These are phyloP conservation scores for Trypoxylus dichotomus DNA, from an alignment of 1,140 invertebrate genomes.

Conservation along the genomic window DNA sequence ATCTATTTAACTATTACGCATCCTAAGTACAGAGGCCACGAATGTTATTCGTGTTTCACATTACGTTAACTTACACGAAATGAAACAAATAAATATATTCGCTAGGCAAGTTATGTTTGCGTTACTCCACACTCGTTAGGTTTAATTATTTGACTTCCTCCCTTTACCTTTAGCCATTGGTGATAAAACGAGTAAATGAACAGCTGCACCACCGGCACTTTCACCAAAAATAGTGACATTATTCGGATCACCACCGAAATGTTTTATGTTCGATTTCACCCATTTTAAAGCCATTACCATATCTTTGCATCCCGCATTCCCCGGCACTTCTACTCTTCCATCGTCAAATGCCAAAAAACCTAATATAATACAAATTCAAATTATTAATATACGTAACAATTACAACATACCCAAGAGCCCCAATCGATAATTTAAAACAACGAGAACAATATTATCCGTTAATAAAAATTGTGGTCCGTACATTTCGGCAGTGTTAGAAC, in stretches of 20 bases:
- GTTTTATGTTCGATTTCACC: slow-evolving; percentile 61
- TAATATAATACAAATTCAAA: slow-evolving; percentile 1
- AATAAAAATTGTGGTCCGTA: slow-evolving; percentile 65
- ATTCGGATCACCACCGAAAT: slow-evolving; percentile 63
- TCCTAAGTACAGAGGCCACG: too few species aligned
- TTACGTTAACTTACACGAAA: too few species aligned
- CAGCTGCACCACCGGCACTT: slow-evolving; percentile 60
- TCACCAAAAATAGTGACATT: slow-evolving; percentile 65
- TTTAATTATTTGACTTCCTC: too few species aligned
- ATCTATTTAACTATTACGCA: too few species aligned
- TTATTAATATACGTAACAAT: background rate
- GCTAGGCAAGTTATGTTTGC: too few species aligned
- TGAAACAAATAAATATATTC: too few species aligned
- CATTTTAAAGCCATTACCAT: slow-evolving; percentile 63
- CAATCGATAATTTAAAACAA: slow-evolving; percentile 56
- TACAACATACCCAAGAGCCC: slow-evolving; percentile 37
- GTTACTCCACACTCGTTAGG: too few species aligned
- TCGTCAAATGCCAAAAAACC: slow-evolving; percentile 59
- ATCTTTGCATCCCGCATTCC: slow-evolving; percentile 67
- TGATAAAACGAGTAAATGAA: slow-evolving; percentile 58
- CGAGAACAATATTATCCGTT: slow-evolving; percentile 57
- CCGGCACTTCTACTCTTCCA: slow-evolving; percentile 50
- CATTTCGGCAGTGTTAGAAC: slow-evolving; percentile 57
- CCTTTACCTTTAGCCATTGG: slow-evolving; percentile 55
- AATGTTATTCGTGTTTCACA: too few species aligned